Evolutionary conservation across 2,797 vertebrate species (phyloP).

Genomic region (Coregonus suidteri): DNA sequence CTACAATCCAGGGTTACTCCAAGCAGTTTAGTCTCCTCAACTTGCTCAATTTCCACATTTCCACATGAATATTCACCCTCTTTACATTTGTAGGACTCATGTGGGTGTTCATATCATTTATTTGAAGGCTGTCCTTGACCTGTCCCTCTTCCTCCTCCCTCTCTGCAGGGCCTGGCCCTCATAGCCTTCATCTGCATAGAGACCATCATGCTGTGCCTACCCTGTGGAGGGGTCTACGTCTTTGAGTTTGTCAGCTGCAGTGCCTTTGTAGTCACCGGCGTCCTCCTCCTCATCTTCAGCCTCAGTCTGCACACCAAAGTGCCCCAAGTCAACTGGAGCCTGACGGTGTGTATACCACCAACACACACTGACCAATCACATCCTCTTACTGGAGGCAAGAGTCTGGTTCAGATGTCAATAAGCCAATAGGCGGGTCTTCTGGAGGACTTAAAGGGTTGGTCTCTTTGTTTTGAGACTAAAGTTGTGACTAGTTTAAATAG

Average conservation of each 20-base stretch:
- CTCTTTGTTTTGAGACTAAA: too few relatives aligned
- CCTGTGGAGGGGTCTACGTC: slow-evolving; percentile 94
- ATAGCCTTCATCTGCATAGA: slow-evolving; percentile 96
- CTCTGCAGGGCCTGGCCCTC: slow-evolving; percentile 84
- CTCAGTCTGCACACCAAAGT: slow-evolving; percentile 91
- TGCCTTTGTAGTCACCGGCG: slow-evolving; percentile 89
- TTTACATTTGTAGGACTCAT: too few relatives aligned
- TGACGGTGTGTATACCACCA: slow-evolving; percentile 81
- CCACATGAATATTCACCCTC: too few relatives aligned
- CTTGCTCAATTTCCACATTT: too few relatives aligned
- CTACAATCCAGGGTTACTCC: too few relatives aligned
- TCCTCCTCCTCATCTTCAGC: slow-evolving; percentile 90
- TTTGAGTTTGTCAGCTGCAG: slow-evolving; percentile 99
- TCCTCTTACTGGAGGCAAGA: too few relatives aligned
- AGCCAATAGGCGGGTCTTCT: too few relatives aligned
- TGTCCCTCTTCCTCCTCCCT: slow-evolving; percentile 17
- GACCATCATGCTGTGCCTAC: slow-evolving; percentile 94
- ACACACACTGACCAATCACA: too few relatives aligned
- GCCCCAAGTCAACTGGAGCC: slow-evolving; percentile 95
- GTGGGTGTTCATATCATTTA: too few relatives aligned
- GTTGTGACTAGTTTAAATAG: background rate
- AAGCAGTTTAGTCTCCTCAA: too few relatives aligned
- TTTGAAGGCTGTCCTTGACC: background rate
- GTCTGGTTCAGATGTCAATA: too few relatives aligned
- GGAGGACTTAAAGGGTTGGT: too few relatives aligned